These are phyloP conservation scores for Corvus cornix DNA, from an alignment of 2,113 vertebrate species.

Conservation along the genomic window DNA sequence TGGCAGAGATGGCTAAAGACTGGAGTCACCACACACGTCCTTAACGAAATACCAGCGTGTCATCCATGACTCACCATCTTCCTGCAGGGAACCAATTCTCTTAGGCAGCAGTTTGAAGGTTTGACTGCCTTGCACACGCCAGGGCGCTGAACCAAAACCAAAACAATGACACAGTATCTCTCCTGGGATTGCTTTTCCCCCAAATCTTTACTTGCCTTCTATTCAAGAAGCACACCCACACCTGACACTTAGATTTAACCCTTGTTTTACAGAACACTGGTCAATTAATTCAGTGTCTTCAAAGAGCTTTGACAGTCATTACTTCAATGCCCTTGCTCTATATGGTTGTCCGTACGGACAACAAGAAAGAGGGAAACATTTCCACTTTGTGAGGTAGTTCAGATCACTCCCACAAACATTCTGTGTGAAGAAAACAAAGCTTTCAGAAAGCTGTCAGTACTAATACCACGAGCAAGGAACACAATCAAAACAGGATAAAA, in stretches of 20 bases:
- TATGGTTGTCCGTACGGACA: background rate
- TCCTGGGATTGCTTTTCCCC: background rate
- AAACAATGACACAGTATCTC: background rate
- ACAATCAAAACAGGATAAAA: background rate
- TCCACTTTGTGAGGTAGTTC: background rate
- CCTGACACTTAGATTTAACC: background rate
- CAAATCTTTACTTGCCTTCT: background rate
- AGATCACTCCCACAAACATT: background rate
- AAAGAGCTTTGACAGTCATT: background rate
- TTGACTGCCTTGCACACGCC: background rate
- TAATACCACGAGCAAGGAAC: rapidly evolving
- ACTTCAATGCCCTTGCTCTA: background rate
- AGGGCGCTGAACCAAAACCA: background rate
- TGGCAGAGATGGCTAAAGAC: background rate
- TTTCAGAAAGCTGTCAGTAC: background rate
- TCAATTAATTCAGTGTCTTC: background rate
- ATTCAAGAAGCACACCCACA: background rate
- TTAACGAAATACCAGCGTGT: rapidly evolving
- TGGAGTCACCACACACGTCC: too few species aligned
- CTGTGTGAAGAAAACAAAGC: rapidly evolving
- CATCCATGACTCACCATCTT: background rate
- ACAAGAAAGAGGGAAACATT: background rate
- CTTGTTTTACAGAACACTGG: background rate
- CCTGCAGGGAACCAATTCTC: background rate
- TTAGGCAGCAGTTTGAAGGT: background rate